Conservation (phyloP, 2,113 vertebrate species). For the Hippocampus abdominalis region DNA sequence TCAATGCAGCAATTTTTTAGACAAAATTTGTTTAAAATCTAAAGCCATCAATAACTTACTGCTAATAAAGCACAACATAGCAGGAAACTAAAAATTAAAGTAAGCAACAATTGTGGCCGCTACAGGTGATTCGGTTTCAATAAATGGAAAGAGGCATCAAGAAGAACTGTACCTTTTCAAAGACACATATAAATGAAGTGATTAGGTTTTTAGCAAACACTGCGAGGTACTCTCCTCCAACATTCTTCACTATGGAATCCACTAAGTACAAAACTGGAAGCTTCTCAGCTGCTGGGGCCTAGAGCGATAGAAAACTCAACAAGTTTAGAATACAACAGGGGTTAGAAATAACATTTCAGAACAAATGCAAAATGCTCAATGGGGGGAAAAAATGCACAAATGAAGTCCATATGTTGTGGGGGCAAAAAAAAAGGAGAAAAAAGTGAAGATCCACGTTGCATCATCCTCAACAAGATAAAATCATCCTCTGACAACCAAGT, state of each 20-base stretch:
- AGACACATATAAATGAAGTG: conserved; percentile 99
- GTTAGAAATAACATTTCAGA: conserved; percentile 67
- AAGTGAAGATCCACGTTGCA: not conserved
- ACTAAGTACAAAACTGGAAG: conserved; percentile 99
- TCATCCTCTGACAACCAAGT: not conserved
- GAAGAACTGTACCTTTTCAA: conserved; percentile 97
- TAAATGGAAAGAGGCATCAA: conserved; percentile 30
- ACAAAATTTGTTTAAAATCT: not conserved
- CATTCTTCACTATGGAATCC: conserved; percentile 99
- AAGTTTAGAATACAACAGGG: conserved; percentile 90
- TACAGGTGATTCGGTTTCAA: conserved; percentile 17
- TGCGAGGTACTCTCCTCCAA: conserved; percentile 97
- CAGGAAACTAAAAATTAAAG: conserved; percentile 29
- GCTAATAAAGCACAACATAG: conserved; percentile 23
- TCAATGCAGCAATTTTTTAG: not conserved
- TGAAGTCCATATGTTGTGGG: not conserved
- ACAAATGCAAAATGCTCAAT: conserved; percentile 13
- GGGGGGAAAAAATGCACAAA: not conserved
- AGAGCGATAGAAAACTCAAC: conserved; percentile 96
- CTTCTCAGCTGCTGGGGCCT: conserved; percentile 95
- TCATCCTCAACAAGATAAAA: not conserved
- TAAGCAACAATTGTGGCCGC: conserved; percentile 42
- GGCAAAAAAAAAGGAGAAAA: not conserved
- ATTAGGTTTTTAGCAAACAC: conserved; percentile 99
- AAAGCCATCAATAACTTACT: conserved; percentile 15